Conservation (phyloP, 1,140 invertebrate species). For the Parasteatoda tepidariorum region DNA sequence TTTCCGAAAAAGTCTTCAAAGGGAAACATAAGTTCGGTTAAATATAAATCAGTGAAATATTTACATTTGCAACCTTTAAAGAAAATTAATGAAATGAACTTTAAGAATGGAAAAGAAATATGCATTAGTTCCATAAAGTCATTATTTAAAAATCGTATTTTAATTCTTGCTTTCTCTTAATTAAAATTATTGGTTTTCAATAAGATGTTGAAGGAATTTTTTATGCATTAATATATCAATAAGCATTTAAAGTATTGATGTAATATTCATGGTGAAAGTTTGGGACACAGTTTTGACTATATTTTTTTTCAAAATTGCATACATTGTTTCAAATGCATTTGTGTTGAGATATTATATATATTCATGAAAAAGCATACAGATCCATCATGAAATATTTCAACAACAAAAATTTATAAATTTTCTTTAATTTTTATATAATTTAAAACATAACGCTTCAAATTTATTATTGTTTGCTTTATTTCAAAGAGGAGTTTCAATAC, state of each 20-base stretch:
- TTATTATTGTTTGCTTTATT: too few relatives aligned
- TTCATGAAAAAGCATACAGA: too few relatives aligned
- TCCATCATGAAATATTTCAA: too few relatives aligned
- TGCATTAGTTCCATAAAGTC: background rate
- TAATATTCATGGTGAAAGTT: background rate
- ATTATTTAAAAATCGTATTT: background rate
- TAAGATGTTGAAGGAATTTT: background rate
- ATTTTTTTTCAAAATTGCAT: background rate
- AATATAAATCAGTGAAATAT: background rate
- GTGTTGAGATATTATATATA: too few relatives aligned
- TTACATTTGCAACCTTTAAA: background rate
- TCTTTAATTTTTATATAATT: too few relatives aligned
- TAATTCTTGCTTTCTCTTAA: too few relatives aligned
- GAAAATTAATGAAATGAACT: background rate
- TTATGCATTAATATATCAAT: background rate
- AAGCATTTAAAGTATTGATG: background rate
- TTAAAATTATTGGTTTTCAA: background rate
- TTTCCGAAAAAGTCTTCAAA: background rate
- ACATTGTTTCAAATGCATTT: too few relatives aligned
- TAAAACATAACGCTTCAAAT: too few relatives aligned
- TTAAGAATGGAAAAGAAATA: background rate
- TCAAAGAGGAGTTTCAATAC: too few relatives aligned
- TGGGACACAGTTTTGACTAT: background rate
- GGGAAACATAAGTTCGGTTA: background rate
- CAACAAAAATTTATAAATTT: too few relatives aligned